Conservation (phyloP, 2,113 vertebrate species). For the Onychostruthus taczanowskii region DNA sequence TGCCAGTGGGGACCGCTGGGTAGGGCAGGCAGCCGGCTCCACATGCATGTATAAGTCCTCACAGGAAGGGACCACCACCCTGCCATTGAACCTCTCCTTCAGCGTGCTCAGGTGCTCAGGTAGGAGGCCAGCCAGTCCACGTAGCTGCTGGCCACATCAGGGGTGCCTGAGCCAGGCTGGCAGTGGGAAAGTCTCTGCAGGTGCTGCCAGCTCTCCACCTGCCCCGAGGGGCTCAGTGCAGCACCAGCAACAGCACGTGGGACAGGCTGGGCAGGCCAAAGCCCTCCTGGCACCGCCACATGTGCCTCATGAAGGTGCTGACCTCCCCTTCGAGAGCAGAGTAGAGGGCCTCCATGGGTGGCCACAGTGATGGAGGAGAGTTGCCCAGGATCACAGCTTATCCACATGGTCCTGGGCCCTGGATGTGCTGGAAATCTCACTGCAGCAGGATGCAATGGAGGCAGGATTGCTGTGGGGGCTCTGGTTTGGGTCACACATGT, state of each 20-base stretch:
- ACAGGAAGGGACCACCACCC: constrained; percentile 49
- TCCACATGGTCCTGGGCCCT: neutral
- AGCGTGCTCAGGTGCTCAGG: constrained; percentile 11
- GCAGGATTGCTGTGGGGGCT: neutral
- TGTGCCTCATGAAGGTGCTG: neutral
- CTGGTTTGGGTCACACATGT: neutral
- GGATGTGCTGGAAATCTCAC: neutral
- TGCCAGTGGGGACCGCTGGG: fast-evolving
- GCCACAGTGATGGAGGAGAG: neutral
- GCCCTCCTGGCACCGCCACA: neutral
- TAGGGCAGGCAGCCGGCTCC: neutral
- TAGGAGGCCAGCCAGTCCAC: constrained; percentile 58
- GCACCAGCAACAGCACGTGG: neutral
- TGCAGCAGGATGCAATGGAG: neutral
- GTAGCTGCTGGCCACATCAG: neutral
- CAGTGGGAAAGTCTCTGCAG: neutral
- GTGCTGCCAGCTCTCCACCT: constrained; percentile 45
- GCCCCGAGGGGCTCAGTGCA: neutral
- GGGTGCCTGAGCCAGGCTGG: neutral
- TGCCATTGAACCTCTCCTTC: constrained; percentile 42
- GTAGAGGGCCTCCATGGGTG: constrained; percentile 1
- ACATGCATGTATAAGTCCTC: constrained; percentile 48
- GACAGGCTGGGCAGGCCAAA: constrained; percentile 30
- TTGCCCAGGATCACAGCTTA: fast-evolving
- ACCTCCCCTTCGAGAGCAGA: constrained; percentile 29